Base-by-base conservation (phyloP, 2,888 invertebrate genomes). In the Endotricha flammealis region DNA sequence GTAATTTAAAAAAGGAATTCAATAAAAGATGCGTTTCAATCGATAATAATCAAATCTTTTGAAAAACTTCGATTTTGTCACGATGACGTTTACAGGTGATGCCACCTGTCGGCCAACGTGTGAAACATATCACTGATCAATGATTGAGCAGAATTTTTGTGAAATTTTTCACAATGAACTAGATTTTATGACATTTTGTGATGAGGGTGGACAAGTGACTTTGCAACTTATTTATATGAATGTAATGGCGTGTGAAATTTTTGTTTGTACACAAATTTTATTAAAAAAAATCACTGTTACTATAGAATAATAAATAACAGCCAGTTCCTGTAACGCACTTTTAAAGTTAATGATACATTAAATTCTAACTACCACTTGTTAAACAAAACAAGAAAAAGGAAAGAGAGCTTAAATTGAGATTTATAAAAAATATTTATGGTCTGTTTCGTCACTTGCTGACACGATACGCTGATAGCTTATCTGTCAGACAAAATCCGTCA, bases 61-160 rank as follows among this genome's bases (percentile, higher is more conserved):
- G n/a, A n/a, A n/a, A n/a, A n/a, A n/a, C n/a, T n/a, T 64, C 64
- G 64, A 56, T 65, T 58, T 56, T 44, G 54, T 53, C 58, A 55
- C 29, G 52, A 43, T 58, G 62, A 64, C 65, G 62, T 57, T 55
- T 25, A 59, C 71, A 58, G 64, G 72, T 74, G 71, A 64, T 55
- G 69, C 66, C 75, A 79, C 80, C 80, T 79, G 78, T 70, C 64
- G 64, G 48, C 66, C 51, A 57, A 47, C 61, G 66, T 74, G 72
- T 76, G 75, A 78, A n/a, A 77, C 75, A 74, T 72, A 79, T 80
- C 64, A 71, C 47, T 58, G 58, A 68, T 71, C 73, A 67, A 80
- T 85, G 85, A 85, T 79, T 82, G 81, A 65, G 77, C 83, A 78
- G 64, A 70, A 80, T 66, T 55, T 50, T 51, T 55, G 77, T 82